These are phyloP conservation scores for Diabrotica virgifera DNA, from an alignment of 1,140 invertebrate genomes.

Conservation along the genomic window DNA sequence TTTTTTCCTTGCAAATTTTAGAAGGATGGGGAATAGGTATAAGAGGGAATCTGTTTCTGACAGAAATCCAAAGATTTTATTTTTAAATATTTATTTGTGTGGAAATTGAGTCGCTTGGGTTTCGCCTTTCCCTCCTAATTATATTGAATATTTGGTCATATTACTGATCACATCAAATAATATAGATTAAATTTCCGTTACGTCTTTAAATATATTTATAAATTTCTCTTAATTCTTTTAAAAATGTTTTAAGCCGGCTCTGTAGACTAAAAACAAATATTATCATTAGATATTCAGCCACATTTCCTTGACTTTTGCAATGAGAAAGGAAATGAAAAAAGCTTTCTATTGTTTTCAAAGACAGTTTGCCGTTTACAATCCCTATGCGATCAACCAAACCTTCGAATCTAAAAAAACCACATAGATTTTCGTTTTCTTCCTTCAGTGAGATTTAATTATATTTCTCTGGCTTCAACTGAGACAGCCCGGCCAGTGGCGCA, in stretches of 20 bases:
- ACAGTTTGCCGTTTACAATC: neutral
- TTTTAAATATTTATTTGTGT: no score
- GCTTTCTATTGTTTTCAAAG: conserved; percentile 2
- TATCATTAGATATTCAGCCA: conserved; percentile 1
- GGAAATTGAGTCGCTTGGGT: no score
- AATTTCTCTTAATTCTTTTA: neutral
- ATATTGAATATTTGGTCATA: no score
- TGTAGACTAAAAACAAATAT: conserved; percentile 1
- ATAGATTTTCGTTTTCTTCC: neutral
- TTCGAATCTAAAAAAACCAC: neutral
- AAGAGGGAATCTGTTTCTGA: no score
- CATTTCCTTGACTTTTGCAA: neutral
- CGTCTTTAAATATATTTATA: no score
- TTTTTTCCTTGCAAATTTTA: no score
- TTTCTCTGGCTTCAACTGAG: conserved; percentile 3
- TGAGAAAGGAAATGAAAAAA: conserved; percentile 1
- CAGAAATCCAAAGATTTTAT: no score
- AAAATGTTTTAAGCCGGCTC: neutral
- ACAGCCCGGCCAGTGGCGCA: neutral
- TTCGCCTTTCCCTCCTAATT: no score
- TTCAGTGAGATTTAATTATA: conserved; percentile 10
- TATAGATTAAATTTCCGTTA: no score
- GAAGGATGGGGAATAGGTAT: no score
- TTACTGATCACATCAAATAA: no score
- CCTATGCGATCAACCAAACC: neutral